Evolutionary conservation across 2,113 vertebrate species (phyloP).

Genomic region (Narcine bancroftii): DNA sequence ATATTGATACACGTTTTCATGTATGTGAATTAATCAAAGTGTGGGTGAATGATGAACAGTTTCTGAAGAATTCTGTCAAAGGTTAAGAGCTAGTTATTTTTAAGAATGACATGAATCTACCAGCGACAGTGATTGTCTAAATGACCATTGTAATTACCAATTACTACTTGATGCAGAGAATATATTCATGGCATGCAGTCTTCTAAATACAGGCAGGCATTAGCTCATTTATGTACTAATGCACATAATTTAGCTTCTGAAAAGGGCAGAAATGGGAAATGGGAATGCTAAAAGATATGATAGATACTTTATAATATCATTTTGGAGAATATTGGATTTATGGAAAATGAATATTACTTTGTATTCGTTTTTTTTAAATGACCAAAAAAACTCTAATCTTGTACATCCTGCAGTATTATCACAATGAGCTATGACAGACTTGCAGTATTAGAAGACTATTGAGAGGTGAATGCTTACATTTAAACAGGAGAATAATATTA

Average conservation of each 20-base stretch:
- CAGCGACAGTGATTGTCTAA: slow-evolving; percentile 99
- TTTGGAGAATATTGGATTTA: slow-evolving; percentile 99
- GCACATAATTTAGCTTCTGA: slow-evolving; percentile 99
- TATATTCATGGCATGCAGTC: slow-evolving; percentile 99
- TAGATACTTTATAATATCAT: slow-evolving; percentile 99
- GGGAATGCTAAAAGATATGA: slow-evolving; percentile 99
- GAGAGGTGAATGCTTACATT: slow-evolving; percentile 31
- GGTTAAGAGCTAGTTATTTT: slow-evolving; percentile 99
- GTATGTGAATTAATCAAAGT: slow-evolving; percentile 97
- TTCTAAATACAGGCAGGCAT: slow-evolving; percentile 99
- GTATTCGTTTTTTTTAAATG: slow-evolving; percentile 98
- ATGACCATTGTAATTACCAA: slow-evolving; percentile 99
- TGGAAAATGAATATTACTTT: slow-evolving; percentile 99
- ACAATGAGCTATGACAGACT: slow-evolving; percentile 29
- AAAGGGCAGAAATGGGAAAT: slow-evolving; percentile 99
- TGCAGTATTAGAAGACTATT: not conserved
- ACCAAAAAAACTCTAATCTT: slow-evolving; percentile 94
- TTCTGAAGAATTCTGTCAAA: slow-evolving; percentile 99
- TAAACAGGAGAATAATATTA: slow-evolving; percentile 27
- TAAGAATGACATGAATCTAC: slow-evolving; percentile 99
- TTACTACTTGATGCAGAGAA: slow-evolving; percentile 99
- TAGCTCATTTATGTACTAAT: slow-evolving; percentile 99
- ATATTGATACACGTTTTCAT: slow-evolving; percentile 85
- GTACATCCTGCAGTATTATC: slow-evolving; percentile 25
- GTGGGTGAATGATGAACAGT: slow-evolving; percentile 99